Conservation (phyloP, 2,113 vertebrate species). For the Pionites leucogaster region DNA sequence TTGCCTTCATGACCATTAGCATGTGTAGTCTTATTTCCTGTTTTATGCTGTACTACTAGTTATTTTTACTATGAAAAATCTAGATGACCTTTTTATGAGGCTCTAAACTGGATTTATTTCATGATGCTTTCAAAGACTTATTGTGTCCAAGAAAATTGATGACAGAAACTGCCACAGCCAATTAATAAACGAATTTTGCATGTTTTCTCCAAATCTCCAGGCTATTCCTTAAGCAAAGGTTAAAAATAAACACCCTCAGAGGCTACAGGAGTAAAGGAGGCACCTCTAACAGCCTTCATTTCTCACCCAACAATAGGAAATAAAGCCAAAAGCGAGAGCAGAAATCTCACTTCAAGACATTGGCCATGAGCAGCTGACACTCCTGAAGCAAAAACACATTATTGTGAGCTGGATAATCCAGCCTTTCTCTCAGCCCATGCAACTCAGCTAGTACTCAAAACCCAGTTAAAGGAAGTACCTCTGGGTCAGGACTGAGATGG, state of each 20-base stretch:
- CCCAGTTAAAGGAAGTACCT: background rate
- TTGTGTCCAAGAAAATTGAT: background rate
- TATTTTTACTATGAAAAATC: background rate
- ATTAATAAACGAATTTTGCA: background rate
- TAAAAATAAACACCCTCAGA: background rate
- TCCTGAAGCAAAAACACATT: background rate
- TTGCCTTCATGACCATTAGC: background rate
- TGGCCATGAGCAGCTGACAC: background rate
- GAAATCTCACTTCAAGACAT: background rate
- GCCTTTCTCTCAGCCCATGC: background rate
- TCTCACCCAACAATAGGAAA: background rate
- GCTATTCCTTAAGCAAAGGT: background rate
- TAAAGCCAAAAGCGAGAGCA: background rate
- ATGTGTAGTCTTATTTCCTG: background rate
- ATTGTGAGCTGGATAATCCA: background rate
- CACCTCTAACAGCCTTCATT: background rate
- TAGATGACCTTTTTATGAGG: background rate
- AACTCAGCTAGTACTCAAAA: background rate
- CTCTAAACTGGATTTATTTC: background rate
- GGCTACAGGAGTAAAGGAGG: background rate
- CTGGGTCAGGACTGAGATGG: background rate
- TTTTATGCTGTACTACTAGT: background rate
- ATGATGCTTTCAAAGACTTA: background rate
- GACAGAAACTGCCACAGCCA: background rate
- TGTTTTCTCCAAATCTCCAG: background rate